Conservation (phyloP, 2,797 vertebrate genomes). For the Spondyliosoma cantharus region DNA sequence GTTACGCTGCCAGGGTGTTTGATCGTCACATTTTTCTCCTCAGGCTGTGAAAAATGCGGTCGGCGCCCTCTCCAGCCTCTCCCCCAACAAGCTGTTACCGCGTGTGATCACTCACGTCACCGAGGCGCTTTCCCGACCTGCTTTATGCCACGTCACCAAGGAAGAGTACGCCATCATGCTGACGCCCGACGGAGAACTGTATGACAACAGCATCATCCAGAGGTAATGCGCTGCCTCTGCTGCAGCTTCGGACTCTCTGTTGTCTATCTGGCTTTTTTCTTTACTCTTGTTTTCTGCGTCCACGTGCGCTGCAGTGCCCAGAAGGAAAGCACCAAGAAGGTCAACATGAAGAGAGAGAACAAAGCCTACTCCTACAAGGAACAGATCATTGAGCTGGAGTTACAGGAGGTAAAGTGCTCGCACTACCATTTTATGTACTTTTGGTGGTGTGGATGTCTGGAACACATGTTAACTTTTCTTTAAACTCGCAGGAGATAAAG, state of each 20-base stretch:
- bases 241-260: background rate
- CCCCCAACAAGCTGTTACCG: constrained; percentile 89
- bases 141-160: constrained; percentile 89
- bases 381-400: constrained; percentile 97
- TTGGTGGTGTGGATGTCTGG: background rate
- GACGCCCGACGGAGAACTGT: constrained; percentile 91
- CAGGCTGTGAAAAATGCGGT: constrained; percentile 93
- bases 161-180: constrained; percentile 95
- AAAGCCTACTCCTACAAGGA: constrained; percentile 99
- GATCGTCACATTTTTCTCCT: background rate
- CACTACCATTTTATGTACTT: background rate
- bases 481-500: constrained; percentile 90
- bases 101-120: constrained; percentile 88
- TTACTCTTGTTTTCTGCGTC: background rate
- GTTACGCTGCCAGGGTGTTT: background rate
- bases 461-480: background rate
- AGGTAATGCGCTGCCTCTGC: constrained; percentile 80
- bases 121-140: constrained; percentile 85
- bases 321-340: constrained; percentile 94
- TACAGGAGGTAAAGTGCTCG: constrained; percentile 90
- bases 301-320: constrained; percentile 86
- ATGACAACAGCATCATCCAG: constrained; percentile 95
- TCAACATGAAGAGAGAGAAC: constrained; percentile 98
- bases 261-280: background rate
- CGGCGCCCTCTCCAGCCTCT: constrained; percentile 89